A percentile compares a stretch with the other conserved stretches of the same genome.
These are phyloP conservation scores for Scomber japonicus DNA, from an alignment of 2,113 vertebrate genomes.

Conservation along the genomic window DNA sequence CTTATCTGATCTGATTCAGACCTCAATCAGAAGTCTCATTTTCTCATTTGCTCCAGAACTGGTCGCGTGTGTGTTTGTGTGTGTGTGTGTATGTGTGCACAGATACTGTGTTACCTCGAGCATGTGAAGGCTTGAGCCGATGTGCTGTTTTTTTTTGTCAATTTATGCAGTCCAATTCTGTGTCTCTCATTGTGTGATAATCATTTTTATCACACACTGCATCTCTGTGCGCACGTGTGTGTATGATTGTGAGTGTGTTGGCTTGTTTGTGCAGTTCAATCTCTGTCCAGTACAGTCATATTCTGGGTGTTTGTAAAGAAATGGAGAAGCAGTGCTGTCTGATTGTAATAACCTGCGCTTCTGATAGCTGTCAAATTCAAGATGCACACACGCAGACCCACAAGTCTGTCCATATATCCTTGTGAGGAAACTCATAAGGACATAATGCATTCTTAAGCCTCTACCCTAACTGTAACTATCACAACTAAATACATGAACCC, in stretches of 20 bases:
- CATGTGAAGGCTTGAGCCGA: not conserved
- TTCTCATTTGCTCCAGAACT: conserved; percentile 57
- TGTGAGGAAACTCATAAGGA: too few species aligned
- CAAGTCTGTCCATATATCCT: too few species aligned
- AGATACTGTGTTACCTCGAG: not conserved
- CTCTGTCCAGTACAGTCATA: conserved; percentile 37
- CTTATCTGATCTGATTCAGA: conserved; percentile 65
- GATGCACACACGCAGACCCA: too few species aligned
- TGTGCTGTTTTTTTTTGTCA: conserved; percentile 31
- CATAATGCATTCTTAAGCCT: too few species aligned
- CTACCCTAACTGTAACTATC: too few species aligned
- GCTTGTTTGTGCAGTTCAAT: conserved; percentile 48
- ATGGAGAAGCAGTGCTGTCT: conserved; percentile 42
- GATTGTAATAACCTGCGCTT: conserved; percentile 51
- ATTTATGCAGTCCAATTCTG: conserved; percentile 60
- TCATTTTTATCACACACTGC: conserved; percentile 41
- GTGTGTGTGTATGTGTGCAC: not conserved
- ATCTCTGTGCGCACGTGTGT: not conserved
- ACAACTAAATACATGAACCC: too few species aligned
- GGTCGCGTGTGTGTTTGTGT: not conserved
- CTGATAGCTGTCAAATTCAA: conserved; percentile 28
- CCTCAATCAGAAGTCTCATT: conserved; percentile 66
- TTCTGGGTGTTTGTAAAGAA: conserved; percentile 32
- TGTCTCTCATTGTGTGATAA: conserved; percentile 40
- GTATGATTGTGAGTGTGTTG: conserved; percentile 14